Evolutionary conservation across 64 coral and sea anemone species (phyloP), one percentile per base, ranked within the genome.

Genomic region (Montipora capricornis): DNA sequence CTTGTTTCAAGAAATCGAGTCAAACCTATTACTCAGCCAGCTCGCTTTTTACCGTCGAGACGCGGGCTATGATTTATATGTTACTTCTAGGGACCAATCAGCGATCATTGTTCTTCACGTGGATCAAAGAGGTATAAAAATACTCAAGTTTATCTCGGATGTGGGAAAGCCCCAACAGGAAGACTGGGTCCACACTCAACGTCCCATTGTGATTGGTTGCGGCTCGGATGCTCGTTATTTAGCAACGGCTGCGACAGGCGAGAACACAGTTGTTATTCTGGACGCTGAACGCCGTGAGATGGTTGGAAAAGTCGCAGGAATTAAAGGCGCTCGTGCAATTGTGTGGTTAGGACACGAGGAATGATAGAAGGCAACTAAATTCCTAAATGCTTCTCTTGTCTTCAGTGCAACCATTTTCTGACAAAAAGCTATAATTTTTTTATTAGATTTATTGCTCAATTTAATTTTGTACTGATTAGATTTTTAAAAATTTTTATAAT

Each of bases 31-130:
- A 20, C 88, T 95, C 4, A 95, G 93, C 73, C 57, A 85, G 70
- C 79, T 90, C 3, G 81, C 88, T 6, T 95, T 95, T 20, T 47
- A 80, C 44, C 44, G 79, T 78, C 74, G 74, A 11, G 74, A 79
- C 85, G 51, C 20, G 15, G 93, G 93, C 14, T 95, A 95, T 78
- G 93, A 95, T 62, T 69, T 95, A 9, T 95, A 95, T 60, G 88
- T 95, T 49, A 95, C 93, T 5, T 68, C 93, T 24, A 95, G 84
- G 19, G 93, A 95, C 52, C 50, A 80, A 48, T 52, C 87, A 22
- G 45, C 68, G 5, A 77, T 86, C n/a, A 79, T 95, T 10, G 29
- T 95, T 49, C 68, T 95, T 37, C 80, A 90, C 46, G 69, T 83
- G 11, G 87, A 80, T 44, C 87, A 55, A 8, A 60, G 45, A 50